Base-by-base conservation (phyloP, 2,113 vertebrate genomes). In the Ictidomys tridecemlineatus region DNA sequence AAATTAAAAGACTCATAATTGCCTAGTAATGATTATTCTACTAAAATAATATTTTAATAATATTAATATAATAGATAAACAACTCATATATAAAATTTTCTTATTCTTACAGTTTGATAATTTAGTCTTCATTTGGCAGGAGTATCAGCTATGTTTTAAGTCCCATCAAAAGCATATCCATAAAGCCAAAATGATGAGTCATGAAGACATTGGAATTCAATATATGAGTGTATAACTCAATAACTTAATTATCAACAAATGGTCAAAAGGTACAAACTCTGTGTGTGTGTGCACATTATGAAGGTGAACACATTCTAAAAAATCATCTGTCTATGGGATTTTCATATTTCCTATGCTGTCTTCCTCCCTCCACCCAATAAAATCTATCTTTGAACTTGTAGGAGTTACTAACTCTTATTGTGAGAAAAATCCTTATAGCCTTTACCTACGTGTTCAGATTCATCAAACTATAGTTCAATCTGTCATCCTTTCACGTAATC, bases 111-210 rank as follows among this genome's bases (percentile, higher is more conserved):
- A 72, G 45, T 0, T 85, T 92, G 30, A 65, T 37, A 77, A 88
- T 77, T 93, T 72, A 70, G 6, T 2, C 32, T 89, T 82, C 11
- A 39, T 45, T 86, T 93, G 83, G 34, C n/a, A 94, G 45, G 8
- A 93, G 17, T 8, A 70, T 80, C 20, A 65, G 67, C 67, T 89
- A 80, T 94, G 61, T 65, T 87, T 88, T 76, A 94, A 70, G 87
- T 89, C 2, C 8, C 74, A 83, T 51, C 42, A 39, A 77, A 82
- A 86, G 16, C 30, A 14, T 56, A 42, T 72, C 18, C 28, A 53
- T 24, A 90, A 84, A 92, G 28, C 20, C 30, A 90, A 89, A 90
- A 70, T 28, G 13, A 72, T 69, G 67, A 95, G 79, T 39, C 90
- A 67, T 91, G 8, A 48, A 69, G 11, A 10, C 39, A 48, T 4